Conservation (phyloP, 53 echinoderm and acorn worm species). For the Holothuria scabra region DNA sequence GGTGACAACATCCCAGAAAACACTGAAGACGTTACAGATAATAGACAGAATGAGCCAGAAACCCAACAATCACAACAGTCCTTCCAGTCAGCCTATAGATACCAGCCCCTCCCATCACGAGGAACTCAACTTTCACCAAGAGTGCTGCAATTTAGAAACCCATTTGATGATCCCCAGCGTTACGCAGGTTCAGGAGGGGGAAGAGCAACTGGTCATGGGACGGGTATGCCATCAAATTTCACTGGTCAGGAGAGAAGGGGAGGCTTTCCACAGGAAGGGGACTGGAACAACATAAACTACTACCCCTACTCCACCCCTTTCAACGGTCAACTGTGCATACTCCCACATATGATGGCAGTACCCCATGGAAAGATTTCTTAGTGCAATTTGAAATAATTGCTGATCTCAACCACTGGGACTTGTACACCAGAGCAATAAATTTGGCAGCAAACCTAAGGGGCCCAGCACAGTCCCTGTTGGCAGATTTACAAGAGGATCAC, state of each 20-base stretch:
- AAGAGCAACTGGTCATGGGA: not conserved
- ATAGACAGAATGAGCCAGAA: no score
- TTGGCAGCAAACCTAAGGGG: slow-evolving; percentile 4
- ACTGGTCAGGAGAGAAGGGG: not conserved
- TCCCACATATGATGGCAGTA: not conserved
- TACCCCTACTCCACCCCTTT: not conserved
- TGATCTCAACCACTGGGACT: not conserved
- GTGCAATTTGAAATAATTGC: not conserved
- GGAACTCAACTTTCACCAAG: not conserved
- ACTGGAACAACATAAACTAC: not conserved
- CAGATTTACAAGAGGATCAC: slow-evolving; percentile 9
- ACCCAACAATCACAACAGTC: no score
- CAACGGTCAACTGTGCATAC: not conserved
- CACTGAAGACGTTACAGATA: no score
- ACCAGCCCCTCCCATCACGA: not conserved
- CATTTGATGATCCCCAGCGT: not conserved
- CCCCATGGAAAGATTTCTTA: slow-evolving; percentile 2
- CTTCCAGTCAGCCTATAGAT: not conserved
- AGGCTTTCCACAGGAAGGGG: not conserved
- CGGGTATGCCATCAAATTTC: not conserved
- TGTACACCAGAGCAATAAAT: not conserved
- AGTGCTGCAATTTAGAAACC: not conserved
- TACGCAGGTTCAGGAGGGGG: not conserved
- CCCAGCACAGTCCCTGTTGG: not conserved
- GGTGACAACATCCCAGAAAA: no score